Percentiles rank a stretch among this genome's conserved stretches.
phyloP scores from a whole-genome alignment of 2,113 vertebrate species.

The Coptodon bakossiorum region DNA sequence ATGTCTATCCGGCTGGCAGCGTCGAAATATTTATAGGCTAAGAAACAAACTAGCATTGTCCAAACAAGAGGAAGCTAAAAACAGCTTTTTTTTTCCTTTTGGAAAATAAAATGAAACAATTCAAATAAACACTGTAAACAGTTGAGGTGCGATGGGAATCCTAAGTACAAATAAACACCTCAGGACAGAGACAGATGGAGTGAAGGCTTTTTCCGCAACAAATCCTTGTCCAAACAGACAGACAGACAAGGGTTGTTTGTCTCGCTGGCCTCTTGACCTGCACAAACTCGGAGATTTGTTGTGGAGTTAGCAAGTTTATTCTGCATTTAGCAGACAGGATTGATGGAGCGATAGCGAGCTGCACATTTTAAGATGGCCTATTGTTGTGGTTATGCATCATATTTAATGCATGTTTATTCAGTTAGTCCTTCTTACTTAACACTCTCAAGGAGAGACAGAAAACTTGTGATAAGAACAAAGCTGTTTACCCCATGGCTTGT shows the following conservation, averaged over 20 bases:
- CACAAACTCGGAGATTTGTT: slow-evolving; percentile 29
- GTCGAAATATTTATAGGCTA: slow-evolving; percentile 41
- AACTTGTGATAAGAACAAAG: neutral
- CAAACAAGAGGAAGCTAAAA: slow-evolving; percentile 35
- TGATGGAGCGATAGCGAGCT: neutral
- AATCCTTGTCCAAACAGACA: slow-evolving; percentile 55
- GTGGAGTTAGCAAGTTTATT: slow-evolving; percentile 19
- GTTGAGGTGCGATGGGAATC: slow-evolving; percentile 25
- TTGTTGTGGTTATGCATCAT: neutral
- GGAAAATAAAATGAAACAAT: slow-evolving; percentile 34
- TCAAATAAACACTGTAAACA: slow-evolving; percentile 53
- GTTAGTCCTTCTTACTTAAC: neutral
- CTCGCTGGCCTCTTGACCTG: slow-evolving; percentile 36
- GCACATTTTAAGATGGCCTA: neutral
- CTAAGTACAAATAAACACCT: slow-evolving; percentile 54
- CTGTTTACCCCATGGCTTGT: neutral
- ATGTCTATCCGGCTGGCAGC: slow-evolving; percentile 34
- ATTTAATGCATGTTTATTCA: neutral
- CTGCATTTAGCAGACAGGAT: neutral
- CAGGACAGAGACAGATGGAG: slow-evolving; percentile 48
- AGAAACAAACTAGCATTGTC: slow-evolving; percentile 40
- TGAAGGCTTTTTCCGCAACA: slow-evolving; percentile 40
- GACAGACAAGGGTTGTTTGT: slow-evolving; percentile 42
- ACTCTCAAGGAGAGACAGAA: neutral
- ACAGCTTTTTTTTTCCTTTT: neutral